Percentiles rank a stretch among this genome's conserved stretches.
These are phyloP conservation scores for Buathra laborator DNA, from an alignment of 2,888 invertebrate genomes.

Conservation along the genomic window DNA sequence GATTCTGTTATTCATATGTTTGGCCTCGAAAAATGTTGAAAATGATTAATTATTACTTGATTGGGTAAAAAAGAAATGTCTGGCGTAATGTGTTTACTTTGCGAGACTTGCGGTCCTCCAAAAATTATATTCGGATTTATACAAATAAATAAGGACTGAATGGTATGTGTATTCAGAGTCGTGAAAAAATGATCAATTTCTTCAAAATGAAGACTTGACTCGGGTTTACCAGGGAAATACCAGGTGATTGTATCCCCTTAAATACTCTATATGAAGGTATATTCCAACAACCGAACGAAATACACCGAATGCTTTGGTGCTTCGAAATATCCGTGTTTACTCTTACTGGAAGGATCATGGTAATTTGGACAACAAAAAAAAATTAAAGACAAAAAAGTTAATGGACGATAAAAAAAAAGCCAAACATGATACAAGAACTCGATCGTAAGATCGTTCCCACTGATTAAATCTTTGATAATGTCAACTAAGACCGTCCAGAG, in stretches of 20 bases:
- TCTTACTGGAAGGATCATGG: not conserved
- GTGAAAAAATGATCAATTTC: too few relatives aligned
- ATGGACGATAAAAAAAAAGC: slow-evolving; percentile 10
- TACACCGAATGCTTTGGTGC: not conserved
- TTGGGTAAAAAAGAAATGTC: too few relatives aligned
- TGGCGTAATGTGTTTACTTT: too few relatives aligned
- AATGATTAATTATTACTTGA: not conserved
- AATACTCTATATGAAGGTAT: not conserved
- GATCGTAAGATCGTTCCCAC: slow-evolving; percentile 37
- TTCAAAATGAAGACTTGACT: too few relatives aligned
- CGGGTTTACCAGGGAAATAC: too few relatives aligned
- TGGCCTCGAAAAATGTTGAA: not conserved
- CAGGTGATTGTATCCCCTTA: not conserved
- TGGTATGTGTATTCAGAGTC: too few relatives aligned
- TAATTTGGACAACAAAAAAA: slow-evolving; percentile 18
- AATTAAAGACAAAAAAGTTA: not conserved
- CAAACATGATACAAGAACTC: slow-evolving; percentile 13
- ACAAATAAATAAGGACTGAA: too few relatives aligned
- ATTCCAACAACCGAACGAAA: not conserved
- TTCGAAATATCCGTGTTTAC: too few relatives aligned
- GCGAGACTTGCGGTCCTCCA: too few relatives aligned
- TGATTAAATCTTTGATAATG: slow-evolving; percentile 65
- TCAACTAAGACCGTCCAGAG: slow-evolving; percentile 54
- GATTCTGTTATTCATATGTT: not conserved
- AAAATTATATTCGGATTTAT: too few relatives aligned